Percentiles rank a stretch among this genome's conserved stretches.
Evolutionary conservation across 2,888 invertebrate genomes (phyloP).

Genomic region (Ypsolopha sequella): DNA sequence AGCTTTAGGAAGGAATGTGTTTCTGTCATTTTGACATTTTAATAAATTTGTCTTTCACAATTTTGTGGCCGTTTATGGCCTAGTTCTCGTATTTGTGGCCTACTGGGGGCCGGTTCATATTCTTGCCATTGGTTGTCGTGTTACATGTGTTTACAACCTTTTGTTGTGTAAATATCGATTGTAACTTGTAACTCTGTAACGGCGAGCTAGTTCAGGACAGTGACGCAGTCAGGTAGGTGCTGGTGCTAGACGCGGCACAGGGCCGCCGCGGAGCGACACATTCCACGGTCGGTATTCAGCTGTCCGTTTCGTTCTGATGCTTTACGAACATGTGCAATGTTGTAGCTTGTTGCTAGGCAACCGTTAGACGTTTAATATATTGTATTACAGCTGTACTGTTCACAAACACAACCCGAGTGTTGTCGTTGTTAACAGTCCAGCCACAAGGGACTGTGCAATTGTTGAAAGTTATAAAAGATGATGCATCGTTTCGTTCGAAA

Average conservation of each 20-base stretch:
- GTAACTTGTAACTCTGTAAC: background rate
- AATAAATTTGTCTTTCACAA: background rate
- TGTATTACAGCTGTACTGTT: background rate
- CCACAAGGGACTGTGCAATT: background rate
- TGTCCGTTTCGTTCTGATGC: too few species aligned
- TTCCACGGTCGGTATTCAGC: slow-evolving; percentile 2
- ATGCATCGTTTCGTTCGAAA: background rate
- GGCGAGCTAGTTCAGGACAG: too few species aligned
- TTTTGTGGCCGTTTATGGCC: background rate
- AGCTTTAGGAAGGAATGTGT: slow-evolving; percentile 2
- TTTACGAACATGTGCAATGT: background rate
- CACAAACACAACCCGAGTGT: too few species aligned
- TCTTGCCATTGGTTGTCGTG: slow-evolving; percentile 1
- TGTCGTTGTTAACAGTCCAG: too few species aligned
- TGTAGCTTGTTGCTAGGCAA: slow-evolving; percentile 4
- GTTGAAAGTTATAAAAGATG: background rate
- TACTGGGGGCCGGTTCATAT: background rate
- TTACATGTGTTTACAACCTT: background rate
- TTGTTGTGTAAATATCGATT: background rate
- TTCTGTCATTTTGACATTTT: background rate
- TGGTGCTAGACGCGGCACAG: too few species aligned
- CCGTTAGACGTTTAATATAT: background rate
- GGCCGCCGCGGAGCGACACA: background rate
- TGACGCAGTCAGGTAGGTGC: too few species aligned
- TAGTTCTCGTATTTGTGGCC: background rate